Conservation (phyloP, 2,797 vertebrate genomes). For the Huso huso region DNA sequence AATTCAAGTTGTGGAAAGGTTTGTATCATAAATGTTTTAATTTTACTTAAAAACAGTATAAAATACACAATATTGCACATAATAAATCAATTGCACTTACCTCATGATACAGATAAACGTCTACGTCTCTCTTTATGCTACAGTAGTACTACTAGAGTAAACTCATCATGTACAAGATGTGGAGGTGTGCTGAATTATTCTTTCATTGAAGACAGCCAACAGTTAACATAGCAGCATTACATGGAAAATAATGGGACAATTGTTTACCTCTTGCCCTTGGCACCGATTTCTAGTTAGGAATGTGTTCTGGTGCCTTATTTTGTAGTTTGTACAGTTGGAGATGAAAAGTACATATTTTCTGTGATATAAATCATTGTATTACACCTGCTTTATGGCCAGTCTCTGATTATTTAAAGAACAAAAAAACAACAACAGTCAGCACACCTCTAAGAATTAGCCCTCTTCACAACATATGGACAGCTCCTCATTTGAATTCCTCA, state of each 20-base stretch:
- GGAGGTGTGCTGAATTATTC: constrained; percentile 11
- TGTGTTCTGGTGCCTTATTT: neutral
- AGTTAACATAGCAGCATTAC: constrained; percentile 19
- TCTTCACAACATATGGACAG: constrained; percentile 30
- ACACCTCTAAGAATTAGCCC: constrained; percentile 35
- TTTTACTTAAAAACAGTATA: constrained; percentile 70
- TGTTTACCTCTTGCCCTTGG: neutral
- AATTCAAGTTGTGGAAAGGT: constrained; percentile 53
- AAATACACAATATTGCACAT: constrained; percentile 64
- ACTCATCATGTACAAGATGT: constrained; percentile 29
- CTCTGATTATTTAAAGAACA: constrained; percentile 14
- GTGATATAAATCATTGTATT: too few species aligned
- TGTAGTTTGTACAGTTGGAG: neutral
- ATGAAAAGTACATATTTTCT: too few species aligned
- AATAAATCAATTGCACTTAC: constrained; percentile 68
- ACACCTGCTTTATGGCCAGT: constrained; percentile 12
- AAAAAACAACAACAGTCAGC: constrained; percentile 29
- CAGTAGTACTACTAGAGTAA: constrained; percentile 48
- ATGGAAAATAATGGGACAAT: neutral
- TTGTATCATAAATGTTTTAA: constrained; percentile 59
- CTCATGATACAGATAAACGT: constrained; percentile 54
- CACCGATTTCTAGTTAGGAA: too few species aligned
- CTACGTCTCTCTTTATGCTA: constrained; percentile 54
- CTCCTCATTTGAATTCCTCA: constrained; percentile 29
- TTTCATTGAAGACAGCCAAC: constrained; percentile 33